A percentile compares a stretch with the other conserved stretches of the same genome.
phyloP scores from a whole-genome alignment of 1,140 invertebrate genomes.

The Chelonus insularis region DNA sequence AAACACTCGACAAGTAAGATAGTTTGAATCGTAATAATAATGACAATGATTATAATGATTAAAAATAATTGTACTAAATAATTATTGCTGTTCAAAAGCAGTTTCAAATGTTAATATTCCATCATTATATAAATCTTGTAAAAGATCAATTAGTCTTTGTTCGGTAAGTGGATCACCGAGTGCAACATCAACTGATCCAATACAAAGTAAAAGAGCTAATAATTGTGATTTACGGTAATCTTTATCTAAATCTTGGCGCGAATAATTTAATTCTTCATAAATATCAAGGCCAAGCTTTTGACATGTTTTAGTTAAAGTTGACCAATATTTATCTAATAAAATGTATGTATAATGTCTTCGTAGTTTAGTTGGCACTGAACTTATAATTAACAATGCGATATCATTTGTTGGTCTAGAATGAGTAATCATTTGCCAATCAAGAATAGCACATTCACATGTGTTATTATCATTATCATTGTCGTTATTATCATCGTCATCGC shows the following conservation, averaged over 20 bases:
- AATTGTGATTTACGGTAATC: conserved; percentile 75
- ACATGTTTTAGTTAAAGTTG: conserved; percentile 63
- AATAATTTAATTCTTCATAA: conserved; percentile 63
- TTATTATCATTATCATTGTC: no score
- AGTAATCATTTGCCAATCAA: conserved; percentile 86
- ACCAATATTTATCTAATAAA: conserved; percentile 72
- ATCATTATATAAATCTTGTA: conserved; percentile 65
- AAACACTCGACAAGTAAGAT: no score
- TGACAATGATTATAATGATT: no score
- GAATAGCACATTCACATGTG: conserved; percentile 65
- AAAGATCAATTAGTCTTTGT: conserved; percentile 66
- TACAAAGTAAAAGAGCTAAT: conserved; percentile 73
- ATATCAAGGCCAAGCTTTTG: conserved; percentile 64
- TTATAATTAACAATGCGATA: conserved; percentile 75
- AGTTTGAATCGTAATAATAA: no score
- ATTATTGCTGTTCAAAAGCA: background rate
- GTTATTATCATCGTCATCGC: no score
- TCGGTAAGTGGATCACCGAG: conserved; percentile 71
- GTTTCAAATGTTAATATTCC: conserved; percentile 56
- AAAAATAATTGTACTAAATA: no score
- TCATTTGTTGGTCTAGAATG: conserved; percentile 78
- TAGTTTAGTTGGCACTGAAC: conserved; percentile 72
- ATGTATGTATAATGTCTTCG: conserved; percentile 64
- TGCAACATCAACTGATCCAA: conserved; percentile 78
- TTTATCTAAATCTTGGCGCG: conserved; percentile 60